Conservation (phyloP, 2,888 invertebrate genomes). For the Empis stercorea region DNA sequence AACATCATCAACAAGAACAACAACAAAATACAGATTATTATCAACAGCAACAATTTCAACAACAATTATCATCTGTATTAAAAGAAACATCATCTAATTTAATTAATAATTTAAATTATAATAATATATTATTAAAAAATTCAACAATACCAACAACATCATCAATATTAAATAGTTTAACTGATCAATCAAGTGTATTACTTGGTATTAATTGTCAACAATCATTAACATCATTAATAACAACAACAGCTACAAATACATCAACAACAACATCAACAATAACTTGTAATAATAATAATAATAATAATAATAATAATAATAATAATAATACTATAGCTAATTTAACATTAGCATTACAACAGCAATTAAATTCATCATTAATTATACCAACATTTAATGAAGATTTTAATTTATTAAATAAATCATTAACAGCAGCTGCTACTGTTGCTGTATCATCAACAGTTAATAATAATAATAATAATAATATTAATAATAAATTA, state of each 20-base stretch:
- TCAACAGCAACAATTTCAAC: conserved; percentile 21
- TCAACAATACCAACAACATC: not conserved
- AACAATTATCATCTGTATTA: conserved; percentile 24
- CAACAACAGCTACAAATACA: conserved; percentile 16
- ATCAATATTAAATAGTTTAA: not conserved
- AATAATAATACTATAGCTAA: not conserved
- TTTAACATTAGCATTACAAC: not conserved
- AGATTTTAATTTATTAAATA: not conserved
- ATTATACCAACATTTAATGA: not conserved
- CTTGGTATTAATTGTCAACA: not conserved
- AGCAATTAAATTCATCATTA: not conserved
- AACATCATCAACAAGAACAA: conserved; percentile 12
- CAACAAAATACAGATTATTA: conserved; percentile 12
- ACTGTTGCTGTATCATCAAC: not conserved
- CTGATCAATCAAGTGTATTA: not conserved
- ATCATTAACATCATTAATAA: conserved; percentile 1
- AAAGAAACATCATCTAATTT: conserved; percentile 14
- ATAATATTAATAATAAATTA: not conserved
- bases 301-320: too few relatives aligned
- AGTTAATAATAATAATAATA: not conserved
- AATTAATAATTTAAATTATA: conserved; percentile 12
- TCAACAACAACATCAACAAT: conserved; percentile 2
- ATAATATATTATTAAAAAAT: not conserved
- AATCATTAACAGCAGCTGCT: not conserved
- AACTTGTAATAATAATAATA: too few relatives aligned